Conservation (phyloP, 53 echinoderm and acorn worm genomes). For the Astropecten irregularis region DNA sequence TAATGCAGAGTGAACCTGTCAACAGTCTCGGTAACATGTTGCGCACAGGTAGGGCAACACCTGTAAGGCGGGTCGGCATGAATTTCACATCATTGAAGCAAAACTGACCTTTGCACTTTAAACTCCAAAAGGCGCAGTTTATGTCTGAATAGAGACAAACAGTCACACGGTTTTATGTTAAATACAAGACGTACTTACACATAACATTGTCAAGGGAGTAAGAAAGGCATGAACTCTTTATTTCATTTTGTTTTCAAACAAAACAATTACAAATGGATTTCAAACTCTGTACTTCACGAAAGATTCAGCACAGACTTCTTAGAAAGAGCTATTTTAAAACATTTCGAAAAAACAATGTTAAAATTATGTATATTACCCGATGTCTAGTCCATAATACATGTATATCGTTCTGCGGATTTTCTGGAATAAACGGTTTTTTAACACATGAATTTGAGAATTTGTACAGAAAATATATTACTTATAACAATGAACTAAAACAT, state of each 20-base stretch:
- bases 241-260: constrained; percentile 11
- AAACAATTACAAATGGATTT: constrained; percentile 47
- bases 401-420: constrained; percentile 9
- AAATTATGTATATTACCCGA: constrained; percentile 29
- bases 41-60: no score
- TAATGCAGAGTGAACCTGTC: no score
- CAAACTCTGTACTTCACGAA: constrained; percentile 1
- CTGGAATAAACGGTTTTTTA: constrained; percentile 33
- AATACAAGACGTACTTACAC: no score
- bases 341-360: background rate
- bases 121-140: no score
- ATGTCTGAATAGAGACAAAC: no score
- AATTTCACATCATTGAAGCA: no score
- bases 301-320: constrained; percentile 9
- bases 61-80: no score
- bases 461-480: constrained; percentile 54
- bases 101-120: no score
- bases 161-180: no score
- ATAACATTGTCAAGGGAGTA: no score
- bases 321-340: constrained; percentile 15
- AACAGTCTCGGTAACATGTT: no score
- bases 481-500: constrained; percentile 23
- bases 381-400: constrained; percentile 34
- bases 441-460: constrained; percentile 42
- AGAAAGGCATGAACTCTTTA: constrained; percentile 40